Base-by-base conservation (phyloP, 2,797 vertebrate genomes). In the Gallinago nigripennis region DNA sequence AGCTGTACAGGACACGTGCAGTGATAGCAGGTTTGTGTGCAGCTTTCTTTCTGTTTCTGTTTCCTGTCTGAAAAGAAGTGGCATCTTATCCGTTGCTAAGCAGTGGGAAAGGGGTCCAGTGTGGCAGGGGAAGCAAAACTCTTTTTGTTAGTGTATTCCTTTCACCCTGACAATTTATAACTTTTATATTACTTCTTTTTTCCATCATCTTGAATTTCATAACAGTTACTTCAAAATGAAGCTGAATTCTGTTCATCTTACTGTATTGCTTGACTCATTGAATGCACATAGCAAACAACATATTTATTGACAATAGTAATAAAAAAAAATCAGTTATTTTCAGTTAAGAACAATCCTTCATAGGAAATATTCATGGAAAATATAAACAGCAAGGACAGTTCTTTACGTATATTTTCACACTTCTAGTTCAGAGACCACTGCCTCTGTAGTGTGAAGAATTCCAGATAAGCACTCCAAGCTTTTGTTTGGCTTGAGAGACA, bases 11-110 rank as follows among this genome's bases (percentile, higher is more conserved):
- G 96, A 93, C 94, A 65, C 90, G 96, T 85, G 94, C 82, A 95
- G 95, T 86, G 92, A 94, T 95, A 95, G 69, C 86, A 37, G 87
- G 95, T 97, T 96, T 95, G 80, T 94, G 53, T 88, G 64, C 90
- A 92, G 95, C 90, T 96, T 96, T 97, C 96, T 97, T 93, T 89
- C 92, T 96, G 93, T 93, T 95, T 91, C 86, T 96, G 87, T 96
- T 97, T 94, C 91, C 95, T 96, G 86, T 82, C 95, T 92, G 93
- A 96, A 97, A 97, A 96, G 95, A 95, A 97, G 88, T 93, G 72
- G 45, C 93, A 90, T 90, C 91, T 96, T 97, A 94, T 91, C 60
- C 7, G 87, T 97, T 94, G 90, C 76, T 92, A 97, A 77, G 91
- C 78, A 94, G 72, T 75, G 90, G 50, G 23, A 94, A 92, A 86